Evolutionary conservation across 1,140 invertebrate species (phyloP), one percentile per base, ranked within the genome.

Genomic region (Hyles euphorbiae): DNA sequence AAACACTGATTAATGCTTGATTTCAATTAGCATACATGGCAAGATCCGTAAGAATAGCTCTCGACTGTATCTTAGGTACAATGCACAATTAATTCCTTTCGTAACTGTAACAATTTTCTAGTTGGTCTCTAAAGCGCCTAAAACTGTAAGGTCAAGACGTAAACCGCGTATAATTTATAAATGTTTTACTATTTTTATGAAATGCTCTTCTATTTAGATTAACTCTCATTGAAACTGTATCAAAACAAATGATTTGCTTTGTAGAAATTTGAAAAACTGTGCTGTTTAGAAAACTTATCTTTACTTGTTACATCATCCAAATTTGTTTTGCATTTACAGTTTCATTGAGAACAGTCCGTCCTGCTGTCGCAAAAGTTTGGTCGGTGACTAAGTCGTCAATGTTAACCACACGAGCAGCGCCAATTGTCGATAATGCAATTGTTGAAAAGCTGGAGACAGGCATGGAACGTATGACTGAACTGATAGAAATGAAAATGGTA

Each of bases 241-340:
- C 77, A 83, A 84, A 87, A 76, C 76, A 80, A 79, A 68, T 62
- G 63, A 65, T 51, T 60, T 54, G 5, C 32, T 9, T 52, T 5
- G 2, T 40, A 40, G 8, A 40, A 5, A 40, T 40, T 3, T 40
- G 22, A 22, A 22, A 22, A 22, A 22, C 22, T 22, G 22, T 22
- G 22, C 22, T 22, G 22, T 22, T 22, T 22, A 22, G 22, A 22
- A 22, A 22, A 22, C 22, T 40, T 40, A 40, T 5, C 36, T 5
- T 40, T 5, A 40, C 36, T 5, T 5, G 4, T 5, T 5, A 40
- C 36, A 40, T 40, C 8, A 40, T 62, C 63, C 56, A 47, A 56
- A 43, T 70, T 74, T 74, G 68, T 67, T 74, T 74, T 72, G 65
- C 65, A 51, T 79, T 81, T 82, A 60, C 83, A 88, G 85, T 83